phyloP scores from a whole-genome alignment of 2,797 vertebrate species.

The Muraenolepis orangiensis region DNA sequence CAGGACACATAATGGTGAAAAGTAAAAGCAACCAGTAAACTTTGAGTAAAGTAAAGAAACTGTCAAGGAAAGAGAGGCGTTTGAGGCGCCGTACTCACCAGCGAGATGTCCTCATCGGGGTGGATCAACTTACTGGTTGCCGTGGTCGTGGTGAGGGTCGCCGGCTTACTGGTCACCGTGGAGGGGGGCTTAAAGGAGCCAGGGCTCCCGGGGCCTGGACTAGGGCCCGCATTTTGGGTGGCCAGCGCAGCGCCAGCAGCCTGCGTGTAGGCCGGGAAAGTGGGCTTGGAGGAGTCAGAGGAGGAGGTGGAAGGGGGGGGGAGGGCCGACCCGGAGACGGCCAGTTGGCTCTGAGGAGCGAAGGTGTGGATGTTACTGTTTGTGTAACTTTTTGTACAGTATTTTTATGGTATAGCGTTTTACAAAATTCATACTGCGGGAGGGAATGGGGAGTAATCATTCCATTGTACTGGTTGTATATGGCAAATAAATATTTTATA shows the following conservation, averaged over 20 bases:
- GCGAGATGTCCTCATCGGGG: conserved; percentile 92
- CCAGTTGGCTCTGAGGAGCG: conserved; percentile 79
- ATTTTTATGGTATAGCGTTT: no score
- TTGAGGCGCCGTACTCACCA: conserved; percentile 79
- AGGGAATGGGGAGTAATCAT: no score
- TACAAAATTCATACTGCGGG: no score
- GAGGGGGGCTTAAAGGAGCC: conserved; percentile 86
- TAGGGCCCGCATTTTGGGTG: conserved; percentile 64
- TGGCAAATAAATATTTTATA: no score
- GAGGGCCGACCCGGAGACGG: conserved; percentile 83
- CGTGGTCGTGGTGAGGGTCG: conserved; percentile 86
- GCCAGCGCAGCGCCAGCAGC: conserved; percentile 64
- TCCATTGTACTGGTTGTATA: no score
- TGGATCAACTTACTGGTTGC: conserved; percentile 97
- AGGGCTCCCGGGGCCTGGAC: no score
- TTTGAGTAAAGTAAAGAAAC: conserved; percentile 48
- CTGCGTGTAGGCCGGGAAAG: conserved; percentile 93
- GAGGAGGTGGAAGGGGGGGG: conserved; percentile 78
- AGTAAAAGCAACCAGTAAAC: neutral
- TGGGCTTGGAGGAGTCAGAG: conserved; percentile 86
- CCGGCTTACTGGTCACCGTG: conserved; percentile 90
- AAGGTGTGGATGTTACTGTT: neutral
- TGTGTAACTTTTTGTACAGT: no score
- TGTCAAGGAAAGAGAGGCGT: conserved; percentile 40
- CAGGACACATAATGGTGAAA: neutral